phyloP scores from a whole-genome alignment of 2,888 invertebrate genomes.

The Andrena chrysosceles region DNA sequence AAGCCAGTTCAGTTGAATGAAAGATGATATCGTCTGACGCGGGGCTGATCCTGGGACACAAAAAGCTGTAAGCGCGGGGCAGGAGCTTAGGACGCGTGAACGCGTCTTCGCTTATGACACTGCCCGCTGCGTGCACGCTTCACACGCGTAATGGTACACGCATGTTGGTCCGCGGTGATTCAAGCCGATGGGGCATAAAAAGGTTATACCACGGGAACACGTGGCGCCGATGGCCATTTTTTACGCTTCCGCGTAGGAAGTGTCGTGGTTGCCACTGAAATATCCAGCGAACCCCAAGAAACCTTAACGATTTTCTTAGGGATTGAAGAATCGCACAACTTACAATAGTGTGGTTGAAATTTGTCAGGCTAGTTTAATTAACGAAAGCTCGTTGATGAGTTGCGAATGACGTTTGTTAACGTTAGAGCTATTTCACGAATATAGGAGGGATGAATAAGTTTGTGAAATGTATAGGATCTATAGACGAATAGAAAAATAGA shows the following conservation, averaged over 20 bases:
- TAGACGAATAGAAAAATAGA: neutral
- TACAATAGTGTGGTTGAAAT: neutral
- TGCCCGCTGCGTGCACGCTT: constrained; percentile 16
- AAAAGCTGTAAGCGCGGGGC: constrained; percentile 49
- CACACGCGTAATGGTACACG: constrained; percentile 30
- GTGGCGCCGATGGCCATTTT: constrained; percentile 64
- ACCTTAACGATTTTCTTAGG: constrained; percentile 5
- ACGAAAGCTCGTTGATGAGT: too few relatives aligned
- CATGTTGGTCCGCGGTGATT: constrained; percentile 32
- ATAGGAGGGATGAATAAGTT: neutral
- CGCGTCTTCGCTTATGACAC: neutral
- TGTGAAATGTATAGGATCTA: neutral
- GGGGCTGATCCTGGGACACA: constrained; percentile 32
- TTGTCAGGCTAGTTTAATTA: neutral
- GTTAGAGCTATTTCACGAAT: neutral
- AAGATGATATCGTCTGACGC: constrained; percentile 45
- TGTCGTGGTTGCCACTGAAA: constrained; percentile 24
- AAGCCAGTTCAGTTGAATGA: constrained; percentile 21
- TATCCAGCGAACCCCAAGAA: neutral
- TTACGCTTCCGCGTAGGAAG: constrained; percentile 67
- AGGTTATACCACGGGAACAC: constrained; percentile 68
- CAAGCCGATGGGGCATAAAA: constrained; percentile 64
- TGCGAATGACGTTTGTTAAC: neutral
- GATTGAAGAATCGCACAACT: neutral
- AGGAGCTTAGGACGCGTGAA: constrained; percentile 42